A percentile compares a stretch with the other conserved stretches of the same genome.
These are phyloP conservation scores for Leptopilina syphax DNA, from an alignment of 2,888 invertebrate genomes.

Conservation along the genomic window DNA sequence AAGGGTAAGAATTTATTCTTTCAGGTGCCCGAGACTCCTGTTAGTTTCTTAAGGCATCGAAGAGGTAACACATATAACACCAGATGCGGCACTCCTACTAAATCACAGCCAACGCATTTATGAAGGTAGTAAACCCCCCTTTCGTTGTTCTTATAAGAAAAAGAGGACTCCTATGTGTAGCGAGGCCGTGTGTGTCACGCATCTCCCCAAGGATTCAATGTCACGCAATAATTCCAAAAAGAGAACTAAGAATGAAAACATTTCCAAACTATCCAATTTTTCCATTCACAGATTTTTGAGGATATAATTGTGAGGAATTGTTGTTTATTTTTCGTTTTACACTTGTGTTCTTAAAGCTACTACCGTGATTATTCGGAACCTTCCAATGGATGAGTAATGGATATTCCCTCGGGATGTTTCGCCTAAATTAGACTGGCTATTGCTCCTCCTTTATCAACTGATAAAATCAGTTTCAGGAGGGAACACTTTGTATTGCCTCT, in stretches of 20 bases:
- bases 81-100: conserved; percentile 62
- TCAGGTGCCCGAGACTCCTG: conserved; percentile 24
- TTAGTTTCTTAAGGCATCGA: conserved; percentile 13
- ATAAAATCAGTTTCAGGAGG: conserved; percentile 3
- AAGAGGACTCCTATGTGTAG: conserved; percentile 4
- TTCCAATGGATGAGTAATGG: conserved; percentile 11
- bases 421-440: conserved; percentile 24
- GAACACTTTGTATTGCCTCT: conserved; percentile 10
- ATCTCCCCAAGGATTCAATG: conserved; percentile 37
- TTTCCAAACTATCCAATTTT: background rate
- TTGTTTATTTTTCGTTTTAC: conserved; percentile 13
- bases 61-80: conserved; percentile 50
- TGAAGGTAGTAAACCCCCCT: conserved; percentile 60
- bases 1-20: conserved; percentile 9
- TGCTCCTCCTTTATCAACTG: conserved; percentile 23
- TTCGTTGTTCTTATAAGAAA: conserved; percentile 21
- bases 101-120: conserved; percentile 62
- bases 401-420: conserved; percentile 21
- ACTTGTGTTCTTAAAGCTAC: background rate
- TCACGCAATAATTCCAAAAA: conserved; percentile 44
- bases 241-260: background rate
- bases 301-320: background rate
- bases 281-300: background rate
- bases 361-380: background rate
- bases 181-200: conserved; percentile 45